phyloP scores from a whole-genome alignment of 2,797 vertebrate genomes.

The Pangasius macronema region DNA sequence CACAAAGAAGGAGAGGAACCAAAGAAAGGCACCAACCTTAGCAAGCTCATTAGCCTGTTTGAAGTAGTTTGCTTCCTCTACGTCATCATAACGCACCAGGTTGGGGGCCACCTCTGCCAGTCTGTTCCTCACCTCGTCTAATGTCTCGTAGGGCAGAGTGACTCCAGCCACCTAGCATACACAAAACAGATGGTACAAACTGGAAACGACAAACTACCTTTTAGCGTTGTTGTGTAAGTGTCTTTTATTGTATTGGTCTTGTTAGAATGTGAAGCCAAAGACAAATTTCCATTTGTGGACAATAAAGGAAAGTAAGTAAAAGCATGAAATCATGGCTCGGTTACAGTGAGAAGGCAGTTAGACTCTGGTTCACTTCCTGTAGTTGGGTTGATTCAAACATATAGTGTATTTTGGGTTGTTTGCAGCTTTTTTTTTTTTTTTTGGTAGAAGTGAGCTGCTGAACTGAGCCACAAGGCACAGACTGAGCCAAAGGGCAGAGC shows the following conservation, averaged over 20 bases:
- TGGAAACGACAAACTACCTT: no score
- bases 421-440: not conserved
- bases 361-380: not conserved
- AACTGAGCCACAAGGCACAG: not conserved
- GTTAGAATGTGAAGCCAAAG: no score
- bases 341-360: not conserved
- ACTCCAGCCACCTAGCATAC: constrained; percentile 82
- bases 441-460: not conserved
- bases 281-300: no score
- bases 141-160: constrained; percentile 86
- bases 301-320: no score
- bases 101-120: constrained; percentile 92
- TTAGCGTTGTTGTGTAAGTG: no score
- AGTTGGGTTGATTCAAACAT: not conserved
- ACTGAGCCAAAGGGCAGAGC: not conserved
- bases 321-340: not conserved
- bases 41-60: constrained; percentile 89
- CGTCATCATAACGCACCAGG: constrained; percentile 89
- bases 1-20: not conserved
- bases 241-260: no score
- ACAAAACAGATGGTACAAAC: constrained; percentile 20
- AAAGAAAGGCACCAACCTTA: constrained; percentile 70
- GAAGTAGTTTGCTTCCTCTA: constrained; percentile 96
- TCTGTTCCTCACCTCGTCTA: constrained; percentile 84
- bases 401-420: not conserved